Base-by-base conservation (phyloP, 2,888 invertebrate genomes). In the Polyommatus icarus region DNA sequence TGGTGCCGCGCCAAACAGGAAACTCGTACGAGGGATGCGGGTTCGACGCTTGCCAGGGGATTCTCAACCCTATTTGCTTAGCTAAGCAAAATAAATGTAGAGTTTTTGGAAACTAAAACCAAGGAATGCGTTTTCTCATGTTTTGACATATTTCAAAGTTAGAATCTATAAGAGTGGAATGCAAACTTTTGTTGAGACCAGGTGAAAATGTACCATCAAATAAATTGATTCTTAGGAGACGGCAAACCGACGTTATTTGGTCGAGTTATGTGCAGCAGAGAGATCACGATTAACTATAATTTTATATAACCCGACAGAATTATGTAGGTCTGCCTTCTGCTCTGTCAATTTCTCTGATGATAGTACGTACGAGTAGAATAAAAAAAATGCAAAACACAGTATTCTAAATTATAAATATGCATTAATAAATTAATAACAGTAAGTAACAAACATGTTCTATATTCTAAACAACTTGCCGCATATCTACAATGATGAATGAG, bases 1-100 rank as follows among this genome's bases (percentile, higher is more conserved):
- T 84, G 88, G 84, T 90, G 93, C 89, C 93, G 91, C 91, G 93
- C 93, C 93, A 93, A 93, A 93, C 92, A 91, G 93, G 93, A 93
- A 93, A 92, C 88, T 84, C 85, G 90, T 89, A 86, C 89, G 88
- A 91, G 87, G 85, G 88, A 90, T 90, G 88, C 89, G 89, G 86
- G 89, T 91, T 91, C 91, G 90, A 92, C 88, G 89, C 89, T 84
- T 86, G 89, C 88, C 85, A 83, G 80, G 83, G 85, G 82, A 91
- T 86, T 88, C 83, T 88, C 83, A 82, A 85, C 90, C 83, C 87
- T 92, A 89, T 89, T 87, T 88, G 29, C 54, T 75, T 54, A 75
- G 54, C 24, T 75, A 75, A 75, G 50, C 50, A 75, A 18, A 6
- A 7, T 50, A 8, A 61, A 59, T 59, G 20, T 59, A 20, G 3